Percentiles rank a stretch among this genome's conserved stretches.
phyloP scores from a whole-genome alignment of 2,113 vertebrate genomes.

The Paralichthys olivaceus region DNA sequence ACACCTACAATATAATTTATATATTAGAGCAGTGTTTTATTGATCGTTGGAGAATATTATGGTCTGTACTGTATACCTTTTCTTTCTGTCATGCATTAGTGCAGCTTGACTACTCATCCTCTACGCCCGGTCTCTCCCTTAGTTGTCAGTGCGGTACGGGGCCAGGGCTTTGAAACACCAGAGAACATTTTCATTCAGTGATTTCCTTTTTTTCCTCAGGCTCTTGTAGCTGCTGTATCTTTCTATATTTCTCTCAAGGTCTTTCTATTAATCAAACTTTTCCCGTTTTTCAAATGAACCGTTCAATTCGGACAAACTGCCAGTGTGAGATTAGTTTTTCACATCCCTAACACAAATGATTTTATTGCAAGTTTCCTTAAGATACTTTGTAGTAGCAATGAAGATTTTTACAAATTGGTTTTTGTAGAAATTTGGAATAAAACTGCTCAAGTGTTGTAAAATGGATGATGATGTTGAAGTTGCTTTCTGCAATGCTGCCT shows the following conservation, averaged over 20 bases:
- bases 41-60: conserved; percentile 51
- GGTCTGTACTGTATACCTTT: conserved; percentile 34
- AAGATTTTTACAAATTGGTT: conserved; percentile 40
- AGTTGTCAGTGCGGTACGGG: conserved; percentile 34
- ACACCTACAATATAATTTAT: conserved; percentile 54
- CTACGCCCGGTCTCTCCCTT: conserved; percentile 28
- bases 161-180: conserved; percentile 54
- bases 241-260: conserved; percentile 30
- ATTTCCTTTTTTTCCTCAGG: conserved; percentile 43
- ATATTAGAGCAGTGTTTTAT: conserved; percentile 58
- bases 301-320: conserved; percentile 21
- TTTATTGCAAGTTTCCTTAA: conserved; percentile 52
- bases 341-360: conserved; percentile 16
- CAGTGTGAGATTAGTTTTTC: conserved; percentile 56
- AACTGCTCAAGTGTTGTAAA: conserved; percentile 41
- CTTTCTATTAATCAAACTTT: conserved; percentile 47
- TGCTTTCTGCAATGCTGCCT: conserved; percentile 19
- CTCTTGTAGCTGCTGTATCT: conserved; percentile 40
- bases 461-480: conserved; percentile 25
- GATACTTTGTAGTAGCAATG: conserved; percentile 32
- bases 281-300: conserved; percentile 22
- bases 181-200: conserved; percentile 55
- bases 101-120: conserved; percentile 26
- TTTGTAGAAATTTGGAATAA: conserved; percentile 42
- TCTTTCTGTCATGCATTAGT: conserved; percentile 47